Percentiles rank a stretch among this genome's conserved stretches.
phyloP scores from a whole-genome alignment of 2,888 invertebrate genomes.

The Nephrotoma guestfalica region DNA sequence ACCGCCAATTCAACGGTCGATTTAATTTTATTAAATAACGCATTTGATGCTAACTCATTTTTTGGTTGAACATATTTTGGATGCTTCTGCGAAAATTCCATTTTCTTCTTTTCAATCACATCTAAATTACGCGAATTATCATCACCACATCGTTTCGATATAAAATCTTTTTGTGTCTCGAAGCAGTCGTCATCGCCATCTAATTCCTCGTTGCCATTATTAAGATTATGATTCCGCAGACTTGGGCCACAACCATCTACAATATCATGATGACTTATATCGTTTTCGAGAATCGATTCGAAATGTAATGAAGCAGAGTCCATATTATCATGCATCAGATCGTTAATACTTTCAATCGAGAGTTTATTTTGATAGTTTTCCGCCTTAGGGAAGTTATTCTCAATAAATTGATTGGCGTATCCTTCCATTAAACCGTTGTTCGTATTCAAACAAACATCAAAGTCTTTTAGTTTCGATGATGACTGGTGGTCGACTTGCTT shows the following conservation, averaged over 20 bases:
- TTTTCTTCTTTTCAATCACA: constrained; percentile 20
- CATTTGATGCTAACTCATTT: constrained; percentile 28
- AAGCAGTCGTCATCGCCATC: neutral
- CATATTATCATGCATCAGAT: constrained; percentile 12
- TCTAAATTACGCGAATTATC: constrained; percentile 27
- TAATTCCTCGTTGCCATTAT: neutral
- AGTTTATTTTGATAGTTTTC: neutral
- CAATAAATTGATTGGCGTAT: neutral
- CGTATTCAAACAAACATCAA: neutral
- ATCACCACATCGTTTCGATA: constrained; percentile 27
- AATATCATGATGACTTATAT: constrained; percentile 20
- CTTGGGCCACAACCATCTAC: neutral
- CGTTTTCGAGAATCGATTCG: constrained; percentile 30
- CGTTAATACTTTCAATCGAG: neutral
- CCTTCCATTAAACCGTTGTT: neutral
- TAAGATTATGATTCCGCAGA: neutral
- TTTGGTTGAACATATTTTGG: constrained; percentile 13
- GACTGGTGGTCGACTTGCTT: neutral
- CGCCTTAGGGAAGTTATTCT: neutral
- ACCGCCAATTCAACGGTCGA: constrained; percentile 26
- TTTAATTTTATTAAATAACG: constrained; percentile 30
- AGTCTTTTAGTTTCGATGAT: constrained; percentile 1
- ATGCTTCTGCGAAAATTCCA: constrained; percentile 14
- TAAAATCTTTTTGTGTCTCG: constrained; percentile 29
- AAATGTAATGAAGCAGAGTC: constrained; percentile 32